Conservation (phyloP, 2,113 vertebrate genomes). For the Anolis sagrei region DNA sequence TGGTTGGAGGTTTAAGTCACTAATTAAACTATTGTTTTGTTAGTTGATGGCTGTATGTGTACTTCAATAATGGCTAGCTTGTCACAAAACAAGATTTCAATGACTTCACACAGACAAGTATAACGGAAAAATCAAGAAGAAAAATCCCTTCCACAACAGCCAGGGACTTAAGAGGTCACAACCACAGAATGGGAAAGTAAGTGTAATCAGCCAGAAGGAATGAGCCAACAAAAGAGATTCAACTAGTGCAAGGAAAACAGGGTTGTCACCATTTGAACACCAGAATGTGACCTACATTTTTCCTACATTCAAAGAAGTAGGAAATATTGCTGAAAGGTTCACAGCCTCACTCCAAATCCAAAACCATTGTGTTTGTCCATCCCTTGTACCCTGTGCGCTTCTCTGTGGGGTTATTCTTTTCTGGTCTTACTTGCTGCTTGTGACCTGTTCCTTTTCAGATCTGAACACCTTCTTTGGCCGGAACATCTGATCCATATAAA, state of each 20-base stretch:
- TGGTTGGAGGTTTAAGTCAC: conserved; percentile 54
- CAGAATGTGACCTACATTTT: not conserved
- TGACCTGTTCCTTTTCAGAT: not conserved
- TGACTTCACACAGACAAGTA: conserved; percentile 18
- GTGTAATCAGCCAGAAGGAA: conserved; percentile 50
- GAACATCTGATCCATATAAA: not conserved
- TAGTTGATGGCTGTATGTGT: conserved; percentile 45
- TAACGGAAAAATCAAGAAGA: conserved; percentile 43
- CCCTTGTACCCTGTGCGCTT: not conserved
- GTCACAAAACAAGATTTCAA: conserved; percentile 25
- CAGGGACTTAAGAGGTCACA: conserved; percentile 61
- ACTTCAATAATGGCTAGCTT: conserved; percentile 28
- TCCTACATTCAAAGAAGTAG: not conserved
- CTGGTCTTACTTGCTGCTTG: not conserved
- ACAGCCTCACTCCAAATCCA: not conserved
- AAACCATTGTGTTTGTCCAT: not conserved
- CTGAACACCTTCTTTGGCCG: not conserved
- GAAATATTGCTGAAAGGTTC: not conserved
- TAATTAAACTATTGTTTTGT: conserved; percentile 53
- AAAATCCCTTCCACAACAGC: conserved; percentile 38
- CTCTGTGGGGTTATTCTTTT: not conserved
- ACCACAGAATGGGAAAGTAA: conserved; percentile 35
- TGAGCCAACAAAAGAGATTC: conserved; percentile 17
- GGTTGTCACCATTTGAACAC: not conserved
- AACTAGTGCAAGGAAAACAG: not conserved